Evolutionary conservation across 2,888 invertebrate species (phyloP).

Genomic region (Scaptomyza polygonia): DNA sequence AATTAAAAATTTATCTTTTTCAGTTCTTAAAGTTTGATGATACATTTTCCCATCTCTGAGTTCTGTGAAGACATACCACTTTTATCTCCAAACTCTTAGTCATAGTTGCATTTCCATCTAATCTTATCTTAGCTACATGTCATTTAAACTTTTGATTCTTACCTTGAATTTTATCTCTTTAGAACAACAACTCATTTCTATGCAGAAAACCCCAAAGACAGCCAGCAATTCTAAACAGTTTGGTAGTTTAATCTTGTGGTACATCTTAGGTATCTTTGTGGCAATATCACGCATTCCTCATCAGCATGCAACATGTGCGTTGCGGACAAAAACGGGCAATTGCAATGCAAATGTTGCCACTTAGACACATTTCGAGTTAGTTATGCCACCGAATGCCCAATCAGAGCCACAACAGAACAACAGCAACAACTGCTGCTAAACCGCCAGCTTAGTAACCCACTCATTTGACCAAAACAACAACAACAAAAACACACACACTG

Average conservation of each 20-base stretch:
- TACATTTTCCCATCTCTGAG: not conserved
- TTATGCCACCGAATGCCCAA: conserved; percentile 76
- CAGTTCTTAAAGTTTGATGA: no score
- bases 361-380: conserved; percentile 78
- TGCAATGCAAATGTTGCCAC: conserved; percentile 72
- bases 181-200: conserved; percentile 8
- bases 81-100: not conserved
- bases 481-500: no score
- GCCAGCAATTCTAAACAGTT: not conserved
- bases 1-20: no score
- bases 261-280: conserved; percentile 45
- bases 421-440: not conserved
- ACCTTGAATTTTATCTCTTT: not conserved
- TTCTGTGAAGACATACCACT: no score
- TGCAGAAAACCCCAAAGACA: conserved; percentile 6
- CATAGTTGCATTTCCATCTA: not conserved
- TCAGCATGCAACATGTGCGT: conserved; percentile 47
- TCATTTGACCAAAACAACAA: conserved; percentile 36
- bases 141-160: not conserved
- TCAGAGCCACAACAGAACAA: conserved; percentile 67
- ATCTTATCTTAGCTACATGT: conserved; percentile 3
- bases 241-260: conserved; percentile 10
- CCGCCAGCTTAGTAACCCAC: conserved; percentile 33
- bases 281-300: conserved; percentile 67
- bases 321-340: conserved; percentile 61